Conservation (phyloP, 2,113 vertebrate genomes). For the Hiodon alosoides region DNA sequence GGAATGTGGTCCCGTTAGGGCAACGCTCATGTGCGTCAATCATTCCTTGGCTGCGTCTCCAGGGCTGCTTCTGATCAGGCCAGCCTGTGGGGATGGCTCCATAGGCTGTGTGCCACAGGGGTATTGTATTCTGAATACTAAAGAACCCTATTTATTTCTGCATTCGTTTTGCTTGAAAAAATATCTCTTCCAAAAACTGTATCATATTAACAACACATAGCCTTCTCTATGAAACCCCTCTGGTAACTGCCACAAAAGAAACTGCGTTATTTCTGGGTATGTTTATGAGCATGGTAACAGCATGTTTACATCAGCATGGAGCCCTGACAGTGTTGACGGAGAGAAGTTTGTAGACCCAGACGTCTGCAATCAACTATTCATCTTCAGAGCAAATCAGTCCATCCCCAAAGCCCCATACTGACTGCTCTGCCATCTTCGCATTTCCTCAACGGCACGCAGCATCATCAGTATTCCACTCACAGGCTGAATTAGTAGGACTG, state of each 20-base stretch:
- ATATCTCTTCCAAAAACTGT: not conserved
- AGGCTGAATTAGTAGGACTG: constrained; percentile 33
- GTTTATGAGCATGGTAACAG: constrained; percentile 1
- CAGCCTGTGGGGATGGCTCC: too few relatives aligned
- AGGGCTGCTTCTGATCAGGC: too few relatives aligned
- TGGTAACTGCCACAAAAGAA: not conserved
- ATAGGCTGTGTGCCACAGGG: too few relatives aligned
- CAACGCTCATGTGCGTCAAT: too few relatives aligned
- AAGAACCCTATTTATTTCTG: too few relatives aligned
- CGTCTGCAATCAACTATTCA: constrained; percentile 15
- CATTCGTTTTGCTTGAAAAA: too few relatives aligned
- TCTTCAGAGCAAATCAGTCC: constrained; percentile 9
- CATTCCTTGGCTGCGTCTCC: too few relatives aligned
- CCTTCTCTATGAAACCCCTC: not conserved
- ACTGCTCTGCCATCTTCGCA: not conserved
- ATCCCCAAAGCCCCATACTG: not conserved
- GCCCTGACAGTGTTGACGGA: not conserved
- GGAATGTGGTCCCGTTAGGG: too few relatives aligned
- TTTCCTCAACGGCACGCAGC: not conserved
- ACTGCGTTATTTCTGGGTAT: not conserved
- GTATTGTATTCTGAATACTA: too few relatives aligned
- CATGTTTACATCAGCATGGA: constrained; percentile 5
- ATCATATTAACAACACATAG: not conserved
- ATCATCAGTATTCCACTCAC: constrained; percentile 44
- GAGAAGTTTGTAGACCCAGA: not conserved